Evolutionary conservation across 2,888 invertebrate genomes (phyloP).

Genomic region (Orthonychiurus folsomi): DNA sequence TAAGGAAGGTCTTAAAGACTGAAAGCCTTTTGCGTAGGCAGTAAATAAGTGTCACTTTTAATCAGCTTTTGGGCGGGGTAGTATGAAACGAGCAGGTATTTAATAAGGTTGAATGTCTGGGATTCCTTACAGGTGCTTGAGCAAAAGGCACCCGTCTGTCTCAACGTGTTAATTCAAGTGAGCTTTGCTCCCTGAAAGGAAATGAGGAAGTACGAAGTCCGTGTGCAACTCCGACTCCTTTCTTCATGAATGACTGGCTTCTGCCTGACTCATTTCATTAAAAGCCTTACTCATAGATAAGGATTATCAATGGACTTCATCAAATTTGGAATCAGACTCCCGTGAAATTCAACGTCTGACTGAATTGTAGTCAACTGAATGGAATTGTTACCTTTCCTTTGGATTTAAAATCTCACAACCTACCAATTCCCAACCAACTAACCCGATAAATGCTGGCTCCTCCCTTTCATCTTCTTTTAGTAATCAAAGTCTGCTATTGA

Average conservation of each 20-base stretch:
- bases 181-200: not conserved
- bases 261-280: not conserved
- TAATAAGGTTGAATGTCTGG: too few relatives aligned
- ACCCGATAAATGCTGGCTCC: not conserved
- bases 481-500: not conserved
- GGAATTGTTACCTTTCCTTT: not conserved
- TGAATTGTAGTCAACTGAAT: not conserved
- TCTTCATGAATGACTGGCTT: not conserved
- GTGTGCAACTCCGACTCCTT: too few relatives aligned
- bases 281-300: not conserved
- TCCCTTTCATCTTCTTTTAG: not conserved
- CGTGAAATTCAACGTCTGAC: not conserved
- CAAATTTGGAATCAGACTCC: not conserved
- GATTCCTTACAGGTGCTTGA: constrained; percentile 1
- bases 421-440: too few relatives aligned
- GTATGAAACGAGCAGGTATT: not conserved
- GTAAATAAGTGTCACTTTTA: not conserved
- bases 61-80: not conserved
- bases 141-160: too few relatives aligned
- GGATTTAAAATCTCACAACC: not conserved
- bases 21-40: not conserved
- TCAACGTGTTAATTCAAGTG: not conserved
- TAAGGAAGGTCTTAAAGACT: not conserved
- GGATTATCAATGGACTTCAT: not conserved
- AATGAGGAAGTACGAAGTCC: not conserved